phyloP scores from a whole-genome alignment of 2,113 vertebrate genomes.

The Oophaga pumilio region DNA sequence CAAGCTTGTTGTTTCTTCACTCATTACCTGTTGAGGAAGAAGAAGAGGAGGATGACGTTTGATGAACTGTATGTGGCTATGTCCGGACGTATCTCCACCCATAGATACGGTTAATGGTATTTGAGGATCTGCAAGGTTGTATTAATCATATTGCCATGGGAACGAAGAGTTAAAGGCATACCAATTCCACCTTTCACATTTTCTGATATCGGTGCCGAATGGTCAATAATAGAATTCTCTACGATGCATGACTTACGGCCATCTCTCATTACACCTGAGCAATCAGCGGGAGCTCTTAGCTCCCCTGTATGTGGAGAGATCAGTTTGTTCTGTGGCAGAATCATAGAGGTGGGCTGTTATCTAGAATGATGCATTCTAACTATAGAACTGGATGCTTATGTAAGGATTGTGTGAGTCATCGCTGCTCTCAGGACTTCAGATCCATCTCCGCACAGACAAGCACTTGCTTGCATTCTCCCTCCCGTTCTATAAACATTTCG shows the following conservation, averaged over 20 bases:
- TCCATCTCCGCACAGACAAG: slow-evolving; percentile 36
- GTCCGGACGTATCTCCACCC: not conserved
- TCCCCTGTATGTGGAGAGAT: not conserved
- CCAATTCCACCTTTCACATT: no score
- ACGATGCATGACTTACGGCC: not conserved
- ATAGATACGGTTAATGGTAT: not conserved
- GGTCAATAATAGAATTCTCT: not conserved
- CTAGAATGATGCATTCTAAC: slow-evolving; percentile 53
- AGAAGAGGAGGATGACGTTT: not conserved
- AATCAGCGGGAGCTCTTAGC: slow-evolving; percentile 3
- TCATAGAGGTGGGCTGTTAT: slow-evolving; percentile 42
- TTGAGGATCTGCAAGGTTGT: not conserved
- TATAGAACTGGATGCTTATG: slow-evolving; percentile 51
- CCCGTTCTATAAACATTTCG: slow-evolving; percentile 12
- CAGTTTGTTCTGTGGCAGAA: slow-evolving; percentile 26
- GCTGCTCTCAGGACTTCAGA: slow-evolving; percentile 43
- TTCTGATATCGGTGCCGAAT: not conserved
- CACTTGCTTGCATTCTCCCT: slow-evolving; percentile 17
- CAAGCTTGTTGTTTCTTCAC: slow-evolving; percentile 1
- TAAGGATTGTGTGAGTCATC: slow-evolving; percentile 52
- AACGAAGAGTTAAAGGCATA: not conserved
- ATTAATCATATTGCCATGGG: not conserved
- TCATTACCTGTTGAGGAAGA: not conserved
- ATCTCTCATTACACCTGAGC: not conserved
- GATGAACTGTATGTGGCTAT: not conserved